Base-by-base conservation (phyloP, 2,888 invertebrate genomes). In the Nephrotoma appendiculata region DNA sequence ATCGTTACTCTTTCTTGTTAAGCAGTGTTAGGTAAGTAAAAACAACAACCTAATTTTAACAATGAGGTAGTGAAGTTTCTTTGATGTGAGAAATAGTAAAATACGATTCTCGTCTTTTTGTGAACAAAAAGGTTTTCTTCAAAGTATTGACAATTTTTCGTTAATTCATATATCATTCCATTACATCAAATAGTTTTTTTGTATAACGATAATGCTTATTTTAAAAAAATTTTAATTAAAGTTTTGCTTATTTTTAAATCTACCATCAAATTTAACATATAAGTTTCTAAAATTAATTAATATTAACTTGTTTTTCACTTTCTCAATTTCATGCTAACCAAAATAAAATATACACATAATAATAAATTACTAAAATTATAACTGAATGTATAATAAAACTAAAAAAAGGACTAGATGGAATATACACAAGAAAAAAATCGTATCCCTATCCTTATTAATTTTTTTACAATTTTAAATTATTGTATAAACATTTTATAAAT, bases 391-490 rank as follows among this genome's bases (percentile, higher is more conserved):
- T 19, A 71, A 83, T 44, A 85, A 45, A 86, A 15, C 9, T 31
- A 43, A 19, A 19, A n/a, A 86, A 84, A 86, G 19, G 31, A 86
- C 44, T 92, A 88, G 92, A 92, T 88, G 91, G 91, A 89, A 89
- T 92, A 89, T 91, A 91, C 90, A 87, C 86, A 87, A 90, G 91
- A 88, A 90, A 91, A 89, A 92, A 91, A 90, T 90, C 90, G 83
- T 91, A 91, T 89, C 91, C 91, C 88, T 92, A 91, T 90, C 91
- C 92, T 44, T 92, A 91, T 88, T 92, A 91, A 91, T 91, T 91
- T 84, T 84, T 43, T 84, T 41, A 42, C 6, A n/a, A 84, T 84
- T 71, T 31, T 71, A 57, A 57, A 57, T 31, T 71, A 71, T 71
- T 71, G 19, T 71, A 71, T 71, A 31, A 7, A 31, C 9, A 31